phyloP scores from a whole-genome alignment of 1,140 invertebrate species.

The Drosophila punjabiensis region DNA sequence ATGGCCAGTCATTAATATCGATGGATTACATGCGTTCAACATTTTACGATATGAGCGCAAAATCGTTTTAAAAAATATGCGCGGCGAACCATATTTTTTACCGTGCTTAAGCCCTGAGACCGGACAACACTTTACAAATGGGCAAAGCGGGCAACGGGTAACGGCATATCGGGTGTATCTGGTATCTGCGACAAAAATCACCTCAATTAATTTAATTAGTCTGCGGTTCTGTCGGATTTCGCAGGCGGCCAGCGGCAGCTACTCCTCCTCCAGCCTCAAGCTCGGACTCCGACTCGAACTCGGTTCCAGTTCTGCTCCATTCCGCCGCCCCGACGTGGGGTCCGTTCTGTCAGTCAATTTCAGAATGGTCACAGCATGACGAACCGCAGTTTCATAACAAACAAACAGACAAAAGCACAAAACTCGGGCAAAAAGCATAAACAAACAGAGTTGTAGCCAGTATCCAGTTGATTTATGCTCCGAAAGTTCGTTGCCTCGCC shows the following conservation, averaged over 20 bases:
- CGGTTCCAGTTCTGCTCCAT: conserved; percentile 6
- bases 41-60: conserved; percentile 70
- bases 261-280: conserved; percentile 9
- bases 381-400: conserved; percentile 54
- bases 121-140: conserved; percentile 69
- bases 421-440: conserved; percentile 60
- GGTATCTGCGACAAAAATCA: conserved; percentile 77
- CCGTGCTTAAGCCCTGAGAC: conserved; percentile 37
- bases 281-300: not conserved
- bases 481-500: conserved; percentile 46
- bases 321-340: conserved; percentile 22
- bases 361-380: conserved; percentile 71
- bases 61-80: conserved; percentile 56
- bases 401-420: conserved; percentile 39
- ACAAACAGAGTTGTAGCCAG: conserved; percentile 51
- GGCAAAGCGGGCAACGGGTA: conserved; percentile 54
- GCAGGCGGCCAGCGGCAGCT: conserved; percentile 14
- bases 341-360: conserved; percentile 41
- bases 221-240: conserved; percentile 70
- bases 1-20: conserved; percentile 80
- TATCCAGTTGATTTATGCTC: conserved; percentile 51
- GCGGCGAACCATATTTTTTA: conserved; percentile 43
- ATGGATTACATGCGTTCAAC: conserved; percentile 76
- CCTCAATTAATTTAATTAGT: conserved; percentile 84
- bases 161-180: conserved; percentile 46